Evolutionary conservation across 2,797 vertebrate species (phyloP).

Genomic region (Heteromormyrus szaboi): DNA sequence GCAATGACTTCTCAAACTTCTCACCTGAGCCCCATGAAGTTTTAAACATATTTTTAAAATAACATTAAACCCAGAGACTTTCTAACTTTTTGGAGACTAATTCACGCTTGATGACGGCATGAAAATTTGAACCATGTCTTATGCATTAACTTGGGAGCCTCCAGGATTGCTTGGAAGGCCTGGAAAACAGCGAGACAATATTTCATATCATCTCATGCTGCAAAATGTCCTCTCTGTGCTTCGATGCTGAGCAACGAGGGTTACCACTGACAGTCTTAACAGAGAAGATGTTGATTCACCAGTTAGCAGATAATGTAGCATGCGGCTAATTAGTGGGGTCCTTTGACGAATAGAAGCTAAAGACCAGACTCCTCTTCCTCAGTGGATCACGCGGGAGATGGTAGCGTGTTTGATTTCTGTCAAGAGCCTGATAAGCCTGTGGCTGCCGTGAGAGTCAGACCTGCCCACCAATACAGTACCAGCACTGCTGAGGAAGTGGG

Average conservation of each 20-base stretch:
- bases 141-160: not conserved
- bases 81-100: not conserved
- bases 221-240: not conserved
- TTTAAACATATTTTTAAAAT: not conserved
- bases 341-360: constrained; percentile 13
- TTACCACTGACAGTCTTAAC: not conserved
- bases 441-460: constrained; percentile 44
- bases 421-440: constrained; percentile 49
- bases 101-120: not conserved
- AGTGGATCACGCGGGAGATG: constrained; percentile 60
- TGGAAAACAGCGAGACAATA: not conserved
- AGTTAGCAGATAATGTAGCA: not conserved
- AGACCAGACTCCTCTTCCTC: constrained; percentile 41
- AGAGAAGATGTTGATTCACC: not conserved
- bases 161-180: not conserved
- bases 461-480: constrained; percentile 51
- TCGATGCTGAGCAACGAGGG: not conserved
- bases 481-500: constrained; percentile 58
- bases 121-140: not conserved
- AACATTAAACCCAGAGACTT: not conserved
- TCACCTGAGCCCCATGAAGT: not conserved
- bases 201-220: constrained; percentile 1
- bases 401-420: constrained; percentile 55
- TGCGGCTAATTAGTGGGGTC: not conserved
- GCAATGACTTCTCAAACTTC: not conserved